Evolutionary conservation across 1,140 invertebrate genomes (phyloP), one percentile per base, ranked within the genome.

Genomic region (Chionoecetes opilio): DNA sequence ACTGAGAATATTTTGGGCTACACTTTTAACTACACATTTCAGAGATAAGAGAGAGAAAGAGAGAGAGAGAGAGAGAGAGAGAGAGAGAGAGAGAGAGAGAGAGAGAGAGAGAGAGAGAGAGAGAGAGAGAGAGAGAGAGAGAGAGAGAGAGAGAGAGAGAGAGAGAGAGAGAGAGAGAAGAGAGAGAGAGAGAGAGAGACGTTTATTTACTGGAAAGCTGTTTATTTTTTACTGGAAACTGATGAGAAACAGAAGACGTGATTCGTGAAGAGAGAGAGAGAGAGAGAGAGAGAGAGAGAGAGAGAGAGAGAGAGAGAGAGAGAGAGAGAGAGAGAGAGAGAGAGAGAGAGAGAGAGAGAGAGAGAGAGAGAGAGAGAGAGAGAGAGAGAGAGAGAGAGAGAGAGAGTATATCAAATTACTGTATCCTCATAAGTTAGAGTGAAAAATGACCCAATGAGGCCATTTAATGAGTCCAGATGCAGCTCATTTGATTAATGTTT

Each of bases 141-240:
- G 53, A 63, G 53, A 53, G 46, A 53, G 8, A 9, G 8, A 9
- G 46, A 53, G 46, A 53, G 46, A 53, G 46, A 53, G 46, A 53
- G 46, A 53, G 46, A 53, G 46, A 53, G 46, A 53, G 46, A 53
- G 46, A 53, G 63, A 75, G 63, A 75, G 63, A 75, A 75, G 63
- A 75, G 63, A 75, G 63, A 75, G 63, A 75, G 63, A 75, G 63
- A 75, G 63, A 75, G 63, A 75, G 63, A 75, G 63, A 75, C n/a
- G n/a, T n/a, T n/a, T n/a, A n/a, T n/a, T n/a, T n/a, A n/a, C n/a
- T n/a, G n/a, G n/a, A n/a, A n/a, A n/a, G n/a, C n/a, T n/a, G n/a
- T n/a, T n/a, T n/a, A n/a, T n/a, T n/a, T n/a, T n/a, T n/a, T n/a
- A n/a, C n/a, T n/a, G n/a, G n/a, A n/a, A n/a, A n/a, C n/a, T n/a